A percentile compares a stretch with the other conserved stretches of the same genome.
phyloP scores from a whole-genome alignment of 2,888 invertebrate genomes.

The Allygus modestus region DNA sequence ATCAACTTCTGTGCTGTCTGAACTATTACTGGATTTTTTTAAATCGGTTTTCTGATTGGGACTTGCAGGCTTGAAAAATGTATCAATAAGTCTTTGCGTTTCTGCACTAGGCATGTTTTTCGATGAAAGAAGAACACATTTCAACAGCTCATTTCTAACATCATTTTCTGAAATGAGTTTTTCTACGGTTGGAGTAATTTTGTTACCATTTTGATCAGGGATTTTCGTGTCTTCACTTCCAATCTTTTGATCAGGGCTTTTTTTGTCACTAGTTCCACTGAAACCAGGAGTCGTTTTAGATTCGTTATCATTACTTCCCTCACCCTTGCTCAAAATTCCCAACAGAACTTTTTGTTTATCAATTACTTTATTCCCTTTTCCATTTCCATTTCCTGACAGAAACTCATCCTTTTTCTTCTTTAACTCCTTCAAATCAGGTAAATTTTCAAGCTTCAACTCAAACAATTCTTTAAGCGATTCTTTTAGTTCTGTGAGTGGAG shows the following conservation, averaged over 20 bases:
- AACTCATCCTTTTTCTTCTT: background rate
- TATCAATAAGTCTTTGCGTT: conserved; percentile 9
- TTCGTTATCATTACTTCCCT: background rate
- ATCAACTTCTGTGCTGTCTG: background rate
- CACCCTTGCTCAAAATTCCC: too few species aligned
- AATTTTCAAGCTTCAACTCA: background rate
- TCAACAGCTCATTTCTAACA: background rate
- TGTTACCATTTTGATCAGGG: background rate
- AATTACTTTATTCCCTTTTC: background rate
- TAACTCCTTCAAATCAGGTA: conserved; percentile 5
- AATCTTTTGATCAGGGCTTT: background rate
- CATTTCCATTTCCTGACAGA: background rate
- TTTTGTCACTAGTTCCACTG: background rate
- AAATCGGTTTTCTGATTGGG: background rate
- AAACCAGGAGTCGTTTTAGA: background rate
- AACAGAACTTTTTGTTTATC: background rate
- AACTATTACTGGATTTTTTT: background rate
- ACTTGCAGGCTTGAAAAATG: background rate
- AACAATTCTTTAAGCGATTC: background rate
- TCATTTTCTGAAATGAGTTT: background rate
- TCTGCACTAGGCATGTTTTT: conserved; percentile 1
- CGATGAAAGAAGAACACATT: background rate
- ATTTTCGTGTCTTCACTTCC: background rate
- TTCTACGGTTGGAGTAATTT: background rate
- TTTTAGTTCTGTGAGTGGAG: background rate